Percentiles rank a stretch among this genome's conserved stretches.
These are phyloP conservation scores for Dromococcyx pavoninus DNA, from an alignment of 2,797 vertebrate species.

Conservation along the genomic window DNA sequence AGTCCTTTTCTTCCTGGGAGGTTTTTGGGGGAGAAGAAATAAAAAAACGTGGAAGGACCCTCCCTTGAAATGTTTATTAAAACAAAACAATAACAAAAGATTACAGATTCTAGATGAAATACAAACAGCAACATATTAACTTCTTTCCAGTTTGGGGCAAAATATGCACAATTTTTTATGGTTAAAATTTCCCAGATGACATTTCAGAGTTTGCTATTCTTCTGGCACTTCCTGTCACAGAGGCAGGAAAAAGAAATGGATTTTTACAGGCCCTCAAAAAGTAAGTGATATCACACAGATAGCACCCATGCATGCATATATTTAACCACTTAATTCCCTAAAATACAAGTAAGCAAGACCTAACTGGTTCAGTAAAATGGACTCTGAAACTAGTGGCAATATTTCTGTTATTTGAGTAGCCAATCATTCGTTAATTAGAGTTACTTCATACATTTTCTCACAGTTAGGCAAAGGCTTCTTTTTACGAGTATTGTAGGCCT, in stretches of 20 bases:
- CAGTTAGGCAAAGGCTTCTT: background rate
- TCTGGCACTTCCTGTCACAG: background rate
- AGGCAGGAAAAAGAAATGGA: background rate
- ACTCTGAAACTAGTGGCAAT: background rate
- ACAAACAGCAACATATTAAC: constrained; percentile 27
- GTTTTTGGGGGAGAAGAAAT: background rate
- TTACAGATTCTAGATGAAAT: constrained; percentile 9
- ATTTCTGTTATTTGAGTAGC: background rate
- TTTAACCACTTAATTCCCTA: background rate
- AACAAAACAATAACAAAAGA: constrained; percentile 17
- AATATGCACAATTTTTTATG: constrained; percentile 24
- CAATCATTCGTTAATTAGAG: background rate
- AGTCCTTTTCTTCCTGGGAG: background rate
- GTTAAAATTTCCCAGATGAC: constrained; percentile 36
- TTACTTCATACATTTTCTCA: background rate
- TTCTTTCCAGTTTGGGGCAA: background rate
- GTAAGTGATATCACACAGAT: background rate
- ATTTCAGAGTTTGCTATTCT: constrained; percentile 27
- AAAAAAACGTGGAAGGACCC: background rate
- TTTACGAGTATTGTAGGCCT: background rate
- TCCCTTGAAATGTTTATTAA: constrained; percentile 15
- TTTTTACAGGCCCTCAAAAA: background rate
- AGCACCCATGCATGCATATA: background rate
- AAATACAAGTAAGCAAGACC: background rate
- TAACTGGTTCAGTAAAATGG: background rate